phyloP scores from a whole-genome alignment of 1,140 invertebrate genomes.

The Ceratoteleas bidentatus region DNA sequence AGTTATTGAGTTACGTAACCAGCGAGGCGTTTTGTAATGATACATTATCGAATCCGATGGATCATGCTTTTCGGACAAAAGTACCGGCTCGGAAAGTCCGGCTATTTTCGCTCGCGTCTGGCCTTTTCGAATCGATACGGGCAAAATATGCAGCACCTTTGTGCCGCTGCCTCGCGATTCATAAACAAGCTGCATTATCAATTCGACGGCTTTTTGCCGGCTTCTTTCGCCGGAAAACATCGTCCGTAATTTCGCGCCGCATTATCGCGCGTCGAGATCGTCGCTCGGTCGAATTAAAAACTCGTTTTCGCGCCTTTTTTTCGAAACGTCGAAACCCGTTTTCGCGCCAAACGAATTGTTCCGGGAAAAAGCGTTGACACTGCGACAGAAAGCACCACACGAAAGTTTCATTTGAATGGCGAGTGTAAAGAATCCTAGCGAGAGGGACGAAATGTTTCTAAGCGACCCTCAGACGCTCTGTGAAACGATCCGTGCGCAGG shows the following conservation, averaged over 20 bases:
- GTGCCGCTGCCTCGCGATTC: no score
- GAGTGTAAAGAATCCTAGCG: conserved; percentile 48
- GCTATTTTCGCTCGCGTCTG: no score
- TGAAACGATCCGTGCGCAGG: conserved; percentile 71
- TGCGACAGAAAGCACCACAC: conserved; percentile 12
- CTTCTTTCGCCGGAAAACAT: no score
- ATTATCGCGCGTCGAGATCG: background rate
- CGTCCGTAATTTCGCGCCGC: no score
- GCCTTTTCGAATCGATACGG: no score
- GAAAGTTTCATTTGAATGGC: conserved; percentile 58
- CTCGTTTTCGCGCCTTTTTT: conserved; percentile 30
- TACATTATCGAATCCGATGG: no score
- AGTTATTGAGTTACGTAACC: background rate
- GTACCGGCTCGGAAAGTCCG: no score
- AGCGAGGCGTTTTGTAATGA: no score
- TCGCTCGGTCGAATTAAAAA: conserved; percentile 21
- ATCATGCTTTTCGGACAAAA: no score
- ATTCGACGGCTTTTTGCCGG: no score
- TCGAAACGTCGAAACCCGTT: conserved; percentile 36
- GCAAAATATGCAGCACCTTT: no score
- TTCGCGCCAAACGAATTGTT: conserved; percentile 21
- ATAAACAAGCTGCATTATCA: no score
- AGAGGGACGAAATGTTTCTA: conserved; percentile 71
- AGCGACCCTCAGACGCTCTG: conserved; percentile 71
- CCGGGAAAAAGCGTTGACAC: conserved; percentile 51